phyloP scores from a whole-genome alignment of 2,113 vertebrate genomes.

The Carassius carassius region DNA sequence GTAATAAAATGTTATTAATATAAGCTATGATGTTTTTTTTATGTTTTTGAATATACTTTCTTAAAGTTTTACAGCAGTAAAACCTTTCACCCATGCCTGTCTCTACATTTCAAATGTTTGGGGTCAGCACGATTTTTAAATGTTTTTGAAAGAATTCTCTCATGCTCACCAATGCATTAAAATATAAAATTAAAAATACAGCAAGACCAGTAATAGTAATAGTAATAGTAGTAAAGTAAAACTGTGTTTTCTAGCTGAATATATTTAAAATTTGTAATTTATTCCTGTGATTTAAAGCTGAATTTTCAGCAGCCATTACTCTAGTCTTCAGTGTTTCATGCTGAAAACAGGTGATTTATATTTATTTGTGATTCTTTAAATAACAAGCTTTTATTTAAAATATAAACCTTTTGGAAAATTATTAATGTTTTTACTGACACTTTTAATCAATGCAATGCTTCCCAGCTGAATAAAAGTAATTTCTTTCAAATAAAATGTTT shows the following conservation, averaged over 20 bases:
- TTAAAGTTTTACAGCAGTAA: too few relatives aligned
- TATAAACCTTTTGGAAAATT: not conserved
- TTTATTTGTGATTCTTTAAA: not conserved
- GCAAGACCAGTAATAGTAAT: too few relatives aligned
- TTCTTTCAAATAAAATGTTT: not conserved
- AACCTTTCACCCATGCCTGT: too few relatives aligned
- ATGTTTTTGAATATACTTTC: too few relatives aligned
- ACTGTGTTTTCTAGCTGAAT: not conserved
- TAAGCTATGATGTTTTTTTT: too few relatives aligned
- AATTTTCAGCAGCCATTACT: not conserved
- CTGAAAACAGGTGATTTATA: not conserved
- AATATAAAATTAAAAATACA: not conserved
- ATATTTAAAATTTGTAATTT: not conserved
- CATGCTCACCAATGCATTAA: not conserved
- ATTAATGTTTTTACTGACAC: not conserved
- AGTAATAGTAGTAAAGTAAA: too few relatives aligned
- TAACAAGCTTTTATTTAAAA: not conserved
- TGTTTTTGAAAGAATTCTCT: not conserved
- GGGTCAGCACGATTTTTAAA: not conserved
- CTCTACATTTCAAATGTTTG: not conserved
- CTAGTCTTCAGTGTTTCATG: not conserved
- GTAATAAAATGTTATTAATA: not conserved
- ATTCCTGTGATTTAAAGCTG: not conserved
- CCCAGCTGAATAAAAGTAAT: not conserved
- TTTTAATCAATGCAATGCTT: not conserved